A percentile compares a stretch with the other conserved stretches of the same genome.
Evolutionary conservation across 1,140 invertebrate species (phyloP).

Genomic region (honey bee (Apis mellifera)): Amel_HAv3.1 CM009939.2:530001-530500

Average conservation of each 20-base stretch:
- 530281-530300: slow-evolving; percentile 37
- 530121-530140: neutral
- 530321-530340: slow-evolving; percentile 47
- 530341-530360: slow-evolving; percentile 50
- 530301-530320: slow-evolving; percentile 46
- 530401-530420: neutral
- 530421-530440: slow-evolving; percentile 11
- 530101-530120: neutral
- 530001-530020: neutral
- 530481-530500: neutral
- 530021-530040: neutral
- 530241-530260: slow-evolving; percentile 29
- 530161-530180: neutral
- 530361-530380: slow-evolving; percentile 6
- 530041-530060: neutral
- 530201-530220: slow-evolving; percentile 40
- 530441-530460: neutral
- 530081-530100: neutral
- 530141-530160: neutral
- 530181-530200: neutral
- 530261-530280: slow-evolving; percentile 32
- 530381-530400: slow-evolving; percentile 22
- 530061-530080: slow-evolving; percentile 14
- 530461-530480: slow-evolving; percentile 5
- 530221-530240: slow-evolving; percentile 16